These are phyloP conservation scores for Remorina albescens DNA, from an alignment of 2,797 vertebrate species.

Conservation along the genomic window DNA sequence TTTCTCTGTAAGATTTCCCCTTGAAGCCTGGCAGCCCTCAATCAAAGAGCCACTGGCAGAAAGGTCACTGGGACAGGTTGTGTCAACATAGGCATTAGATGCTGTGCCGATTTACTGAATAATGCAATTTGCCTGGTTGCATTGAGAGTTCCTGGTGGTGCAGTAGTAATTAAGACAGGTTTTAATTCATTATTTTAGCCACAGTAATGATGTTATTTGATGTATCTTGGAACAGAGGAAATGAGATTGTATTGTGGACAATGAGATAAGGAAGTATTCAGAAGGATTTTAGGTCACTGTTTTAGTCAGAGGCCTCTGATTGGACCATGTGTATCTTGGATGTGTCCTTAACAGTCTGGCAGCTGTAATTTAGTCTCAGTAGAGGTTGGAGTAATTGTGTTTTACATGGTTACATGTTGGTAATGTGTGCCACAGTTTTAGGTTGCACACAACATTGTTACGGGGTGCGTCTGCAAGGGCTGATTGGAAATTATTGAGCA, in stretches of 20 bases:
- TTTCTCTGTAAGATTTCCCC: neutral
- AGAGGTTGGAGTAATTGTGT: neutral
- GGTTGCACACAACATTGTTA: neutral
- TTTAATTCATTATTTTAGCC: constrained; percentile 38
- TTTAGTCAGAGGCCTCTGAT: constrained; percentile 22
- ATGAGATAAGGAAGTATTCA: constrained; percentile 40
- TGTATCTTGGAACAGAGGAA: constrained; percentile 46
- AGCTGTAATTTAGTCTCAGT: neutral
- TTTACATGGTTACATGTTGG: constrained; percentile 1
- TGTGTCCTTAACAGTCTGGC: neutral
- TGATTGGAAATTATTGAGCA: neutral
- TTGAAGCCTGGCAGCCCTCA: constrained; percentile 31
- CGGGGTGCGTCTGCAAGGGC: neutral
- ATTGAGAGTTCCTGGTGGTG: constrained; percentile 3
- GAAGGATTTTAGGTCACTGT: constrained; percentile 27
- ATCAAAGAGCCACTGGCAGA: constrained; percentile 32
- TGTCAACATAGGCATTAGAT: constrained; percentile 24
- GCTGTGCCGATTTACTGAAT: constrained; percentile 32
- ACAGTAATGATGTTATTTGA: constrained; percentile 40
- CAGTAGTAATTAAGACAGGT: constrained; percentile 17
- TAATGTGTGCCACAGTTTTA: neutral
- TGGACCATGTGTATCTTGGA: neutral
- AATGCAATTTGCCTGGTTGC: constrained; percentile 20
- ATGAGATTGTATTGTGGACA: constrained; percentile 47
- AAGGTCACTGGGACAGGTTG: constrained; percentile 26